These are phyloP conservation scores for Drosophila fulvimacula DNA, from an alignment of 2,888 invertebrate genomes.

Conservation along the genomic window DNA sequence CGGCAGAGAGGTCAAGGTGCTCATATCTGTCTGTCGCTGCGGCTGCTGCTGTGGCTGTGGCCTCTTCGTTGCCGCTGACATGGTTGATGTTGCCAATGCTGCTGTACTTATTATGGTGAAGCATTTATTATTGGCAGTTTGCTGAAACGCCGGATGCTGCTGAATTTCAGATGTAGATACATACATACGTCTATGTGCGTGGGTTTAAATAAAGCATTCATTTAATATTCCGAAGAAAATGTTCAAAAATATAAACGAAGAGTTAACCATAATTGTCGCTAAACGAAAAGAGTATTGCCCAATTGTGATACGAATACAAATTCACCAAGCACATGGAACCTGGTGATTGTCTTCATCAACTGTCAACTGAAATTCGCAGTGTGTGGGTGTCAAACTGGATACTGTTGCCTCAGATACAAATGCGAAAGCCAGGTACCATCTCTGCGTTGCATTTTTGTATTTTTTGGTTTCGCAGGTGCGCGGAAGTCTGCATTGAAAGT, in stretches of 20 bases:
- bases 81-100: slow-evolving; percentile 21
- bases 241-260: neutral
- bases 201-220: neutral
- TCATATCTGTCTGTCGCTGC: slow-evolving; percentile 26
- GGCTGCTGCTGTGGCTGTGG: slow-evolving; percentile 17
- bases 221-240: neutral
- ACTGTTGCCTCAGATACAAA: neutral
- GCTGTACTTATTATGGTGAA: slow-evolving; percentile 33
- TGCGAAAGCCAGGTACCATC: neutral
- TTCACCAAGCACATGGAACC: neutral
- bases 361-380: slow-evolving; percentile 12
- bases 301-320: neutral
- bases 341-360: neutral
- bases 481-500: slow-evolving; percentile 27
- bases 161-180: slow-evolving; percentile 4
- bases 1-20: slow-evolving; percentile 68
- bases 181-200: neutral
- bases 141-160: slow-evolving; percentile 31
- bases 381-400: slow-evolving; percentile 16
- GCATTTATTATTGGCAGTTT: slow-evolving; percentile 34
- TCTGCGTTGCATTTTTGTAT: neutral
- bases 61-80: slow-evolving; percentile 28
- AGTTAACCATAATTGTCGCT: neutral
- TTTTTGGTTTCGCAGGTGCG: slow-evolving; percentile 24
- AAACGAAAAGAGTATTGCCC: neutral